Conservation (phyloP, 2,888 invertebrate species). For the Sminthurides aquaticus region DNA sequence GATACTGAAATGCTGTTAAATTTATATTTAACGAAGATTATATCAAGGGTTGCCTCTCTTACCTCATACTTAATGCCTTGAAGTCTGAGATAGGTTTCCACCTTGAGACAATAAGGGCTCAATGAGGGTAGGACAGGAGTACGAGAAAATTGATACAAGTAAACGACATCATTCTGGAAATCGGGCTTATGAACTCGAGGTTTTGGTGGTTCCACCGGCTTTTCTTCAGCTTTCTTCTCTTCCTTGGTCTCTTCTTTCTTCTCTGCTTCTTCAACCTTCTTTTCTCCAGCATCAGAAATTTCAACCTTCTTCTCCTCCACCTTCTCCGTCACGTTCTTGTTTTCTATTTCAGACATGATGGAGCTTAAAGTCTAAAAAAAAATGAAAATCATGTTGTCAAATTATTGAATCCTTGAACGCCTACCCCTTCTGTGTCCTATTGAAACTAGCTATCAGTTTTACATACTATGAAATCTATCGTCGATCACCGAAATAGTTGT, state of each 20-base stretch:
- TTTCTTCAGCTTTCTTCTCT: conserved; percentile 26
- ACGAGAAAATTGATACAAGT: conserved; percentile 87
- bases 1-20: too few species aligned
- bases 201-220: conserved; percentile 56
- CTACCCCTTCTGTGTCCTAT: too few species aligned
- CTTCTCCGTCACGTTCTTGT: conserved; percentile 22
- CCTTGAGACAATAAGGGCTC: conserved; percentile 88
- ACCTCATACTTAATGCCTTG: conserved; percentile 91
- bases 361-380: neutral
- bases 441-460: too few species aligned
- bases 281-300: conserved; percentile 29
- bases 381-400: neutral
- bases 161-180: conserved; percentile 85
- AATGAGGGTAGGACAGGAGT: conserved; percentile 81
- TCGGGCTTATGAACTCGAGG: conserved; percentile 75
- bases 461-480: too few species aligned
- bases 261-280: conserved; percentile 27
- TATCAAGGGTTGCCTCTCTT: too few species aligned
- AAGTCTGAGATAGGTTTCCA: conserved; percentile 90
- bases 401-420: too few species aligned
- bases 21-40: too few species aligned
- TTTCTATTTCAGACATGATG: conserved; percentile 20
- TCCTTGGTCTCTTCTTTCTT: conserved; percentile 24
- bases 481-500: too few species aligned
- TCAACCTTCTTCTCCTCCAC: conserved; percentile 8